Evolutionary conservation across 2,113 vertebrate genomes (phyloP).

Genomic region (Periophthalmus modestus): DNA sequence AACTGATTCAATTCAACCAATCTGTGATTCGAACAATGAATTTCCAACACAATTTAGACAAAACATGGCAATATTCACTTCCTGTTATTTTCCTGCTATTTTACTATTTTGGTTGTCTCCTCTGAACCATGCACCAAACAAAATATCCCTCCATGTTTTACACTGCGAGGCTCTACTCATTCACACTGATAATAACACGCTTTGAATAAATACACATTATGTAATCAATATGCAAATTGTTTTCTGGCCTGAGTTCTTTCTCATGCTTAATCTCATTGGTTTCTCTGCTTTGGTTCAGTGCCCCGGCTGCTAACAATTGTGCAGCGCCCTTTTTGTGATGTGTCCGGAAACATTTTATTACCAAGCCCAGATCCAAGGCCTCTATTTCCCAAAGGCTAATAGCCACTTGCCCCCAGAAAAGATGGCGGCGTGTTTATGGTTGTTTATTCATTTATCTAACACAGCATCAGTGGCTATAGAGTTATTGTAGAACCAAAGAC

Average conservation of each 20-base stretch:
- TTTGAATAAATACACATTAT: constrained; percentile 9
- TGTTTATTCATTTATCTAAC: constrained; percentile 28
- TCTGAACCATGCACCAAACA: background rate
- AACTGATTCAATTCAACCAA: too few species aligned
- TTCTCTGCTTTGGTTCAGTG: background rate
- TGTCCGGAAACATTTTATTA: constrained; percentile 11
- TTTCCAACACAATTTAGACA: background rate
- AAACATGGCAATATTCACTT: too few species aligned
- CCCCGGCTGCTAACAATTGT: background rate
- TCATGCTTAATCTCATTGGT: background rate
- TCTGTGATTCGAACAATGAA: background rate
- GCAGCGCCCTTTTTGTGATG: constrained; percentile 2
- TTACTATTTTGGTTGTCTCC: background rate
- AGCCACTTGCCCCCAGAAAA: constrained; percentile 19
- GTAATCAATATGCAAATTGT: constrained; percentile 18
- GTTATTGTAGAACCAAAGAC: background rate
- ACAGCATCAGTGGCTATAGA: background rate
- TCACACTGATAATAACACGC: constrained; percentile 3
- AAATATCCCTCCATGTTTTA: background rate
- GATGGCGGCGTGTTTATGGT: constrained; percentile 12
- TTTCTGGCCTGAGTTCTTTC: background rate
- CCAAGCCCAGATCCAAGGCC: constrained; percentile 22
- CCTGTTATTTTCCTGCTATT: background rate
- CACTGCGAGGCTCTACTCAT: background rate
- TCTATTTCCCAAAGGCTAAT: constrained; percentile 43